phyloP scores from a whole-genome alignment of 37 sponge, comb jelly and placozoan genomes.

The Cliona cf. orientalis region DNA sequence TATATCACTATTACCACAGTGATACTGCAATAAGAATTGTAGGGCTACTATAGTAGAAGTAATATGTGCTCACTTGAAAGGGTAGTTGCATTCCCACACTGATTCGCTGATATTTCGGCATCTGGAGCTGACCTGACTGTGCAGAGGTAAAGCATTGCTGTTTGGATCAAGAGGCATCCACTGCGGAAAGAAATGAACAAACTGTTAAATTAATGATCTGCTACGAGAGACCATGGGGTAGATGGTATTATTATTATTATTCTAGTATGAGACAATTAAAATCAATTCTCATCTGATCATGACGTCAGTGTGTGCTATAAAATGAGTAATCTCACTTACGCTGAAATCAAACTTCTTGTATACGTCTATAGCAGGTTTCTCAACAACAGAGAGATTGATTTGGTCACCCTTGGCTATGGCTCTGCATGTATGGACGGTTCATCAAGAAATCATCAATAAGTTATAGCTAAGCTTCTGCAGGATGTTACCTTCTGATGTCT shows the following conservation, averaged over 20 bases:
- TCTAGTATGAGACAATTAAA: background rate
- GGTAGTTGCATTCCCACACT: conserved; percentile 16
- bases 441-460: background rate
- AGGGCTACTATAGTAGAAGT: background rate
- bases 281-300: no score
- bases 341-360: conserved; percentile 4
- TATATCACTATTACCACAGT: background rate
- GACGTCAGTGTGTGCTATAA: no score
- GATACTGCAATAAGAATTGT: background rate
- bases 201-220: no score
- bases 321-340: no score
- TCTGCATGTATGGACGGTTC: conserved; percentile 1
- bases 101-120: background rate
- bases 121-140: background rate
- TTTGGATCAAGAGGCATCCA: conserved; percentile 34
- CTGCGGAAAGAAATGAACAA: conserved; percentile 7
- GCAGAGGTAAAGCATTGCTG: conserved; percentile 1
- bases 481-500: conserved; percentile 49
- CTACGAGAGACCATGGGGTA: no score
- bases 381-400: conserved; percentile 45
- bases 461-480: background rate
- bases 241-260: no score
- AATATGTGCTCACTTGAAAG: conserved; percentile 22
- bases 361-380: conserved; percentile 6
- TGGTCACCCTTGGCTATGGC: conserved; percentile 28